phyloP scores from a whole-genome alignment of 1,140 invertebrate species.

The Euglossa dilemma region DNA sequence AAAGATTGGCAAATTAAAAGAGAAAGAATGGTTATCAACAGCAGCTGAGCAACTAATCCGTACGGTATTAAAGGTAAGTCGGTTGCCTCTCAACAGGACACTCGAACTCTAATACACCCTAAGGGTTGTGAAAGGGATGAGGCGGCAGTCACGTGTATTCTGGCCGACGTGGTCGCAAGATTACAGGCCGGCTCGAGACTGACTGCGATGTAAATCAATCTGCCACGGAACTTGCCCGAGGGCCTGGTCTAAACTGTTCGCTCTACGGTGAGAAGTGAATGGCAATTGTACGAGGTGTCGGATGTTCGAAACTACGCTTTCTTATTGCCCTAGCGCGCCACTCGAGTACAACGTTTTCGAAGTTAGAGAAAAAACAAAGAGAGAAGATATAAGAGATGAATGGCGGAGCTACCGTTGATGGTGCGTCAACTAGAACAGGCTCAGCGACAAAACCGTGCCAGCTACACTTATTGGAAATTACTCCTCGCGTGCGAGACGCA shows the following conservation, averaged over 20 bases:
- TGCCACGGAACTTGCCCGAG: constrained; percentile 23
- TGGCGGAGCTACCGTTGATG: constrained; percentile 21
- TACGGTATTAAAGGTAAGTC: constrained; percentile 12
- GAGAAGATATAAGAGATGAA: background rate
- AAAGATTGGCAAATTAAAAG: no score
- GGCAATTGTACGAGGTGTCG: constrained; percentile 28
- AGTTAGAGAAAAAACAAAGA: background rate
- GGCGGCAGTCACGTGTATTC: constrained; percentile 48
- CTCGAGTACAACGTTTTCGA: constrained; percentile 9
- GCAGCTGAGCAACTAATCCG: constrained; percentile 13
- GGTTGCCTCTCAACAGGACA: constrained; percentile 7
- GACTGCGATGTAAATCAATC: constrained; percentile 67
- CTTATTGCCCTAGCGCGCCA: constrained; percentile 10
- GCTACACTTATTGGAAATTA: constrained; percentile 67
- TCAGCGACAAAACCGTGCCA: constrained; percentile 33
- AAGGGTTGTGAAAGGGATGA: constrained; percentile 38
- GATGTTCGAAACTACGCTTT: constrained; percentile 7
- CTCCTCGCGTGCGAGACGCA: constrained; percentile 58
- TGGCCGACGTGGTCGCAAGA: constrained; percentile 51
- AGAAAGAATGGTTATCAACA: background rate
- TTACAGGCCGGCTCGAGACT: constrained; percentile 56
- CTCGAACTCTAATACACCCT: constrained; percentile 35
- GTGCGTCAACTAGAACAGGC: constrained; percentile 26
- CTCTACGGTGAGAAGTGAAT: constrained; percentile 27
- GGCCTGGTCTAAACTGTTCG: constrained; percentile 13